These are phyloP conservation scores for Protobothrops flavoviridis DNA, from an alignment of 2,113 vertebrate genomes.

Conservation along the genomic window DNA sequence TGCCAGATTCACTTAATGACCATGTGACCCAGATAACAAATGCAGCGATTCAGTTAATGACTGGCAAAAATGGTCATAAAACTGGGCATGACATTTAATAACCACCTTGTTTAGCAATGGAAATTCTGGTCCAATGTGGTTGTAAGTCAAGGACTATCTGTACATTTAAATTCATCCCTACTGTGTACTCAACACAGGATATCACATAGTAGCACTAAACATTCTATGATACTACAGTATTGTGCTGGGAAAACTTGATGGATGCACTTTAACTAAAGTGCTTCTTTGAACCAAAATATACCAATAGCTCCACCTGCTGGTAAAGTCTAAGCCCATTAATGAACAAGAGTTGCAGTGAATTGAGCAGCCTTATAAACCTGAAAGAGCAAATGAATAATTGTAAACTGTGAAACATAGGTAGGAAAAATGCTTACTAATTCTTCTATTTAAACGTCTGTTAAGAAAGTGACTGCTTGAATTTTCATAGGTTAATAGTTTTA, in stretches of 20 bases:
- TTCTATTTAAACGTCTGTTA: background rate
- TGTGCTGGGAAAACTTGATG: background rate
- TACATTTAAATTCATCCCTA: background rate
- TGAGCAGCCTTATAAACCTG: background rate
- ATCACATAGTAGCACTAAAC: background rate
- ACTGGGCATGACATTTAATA: background rate
- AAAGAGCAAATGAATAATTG: background rate
- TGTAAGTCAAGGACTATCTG: background rate
- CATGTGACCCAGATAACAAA: background rate
- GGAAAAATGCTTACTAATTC: background rate
- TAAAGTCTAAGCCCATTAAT: background rate
- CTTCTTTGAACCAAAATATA: background rate
- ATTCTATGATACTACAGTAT: background rate
- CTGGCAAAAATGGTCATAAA: background rate
- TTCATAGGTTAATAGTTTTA: background rate
- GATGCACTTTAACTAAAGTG: background rate
- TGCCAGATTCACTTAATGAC: background rate
- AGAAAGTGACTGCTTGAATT: background rate
- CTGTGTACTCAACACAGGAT: background rate
- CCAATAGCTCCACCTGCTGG: background rate
- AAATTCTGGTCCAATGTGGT: background rate
- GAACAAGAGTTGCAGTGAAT: background rate
- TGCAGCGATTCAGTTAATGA: background rate
- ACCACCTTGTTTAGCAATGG: background rate
- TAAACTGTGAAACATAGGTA: background rate